Evolutionary conservation across 2,888 invertebrate genomes (phyloP), one percentile per base, ranked within the genome.

Genomic region (Cataglyphis altisquamis): DNA sequence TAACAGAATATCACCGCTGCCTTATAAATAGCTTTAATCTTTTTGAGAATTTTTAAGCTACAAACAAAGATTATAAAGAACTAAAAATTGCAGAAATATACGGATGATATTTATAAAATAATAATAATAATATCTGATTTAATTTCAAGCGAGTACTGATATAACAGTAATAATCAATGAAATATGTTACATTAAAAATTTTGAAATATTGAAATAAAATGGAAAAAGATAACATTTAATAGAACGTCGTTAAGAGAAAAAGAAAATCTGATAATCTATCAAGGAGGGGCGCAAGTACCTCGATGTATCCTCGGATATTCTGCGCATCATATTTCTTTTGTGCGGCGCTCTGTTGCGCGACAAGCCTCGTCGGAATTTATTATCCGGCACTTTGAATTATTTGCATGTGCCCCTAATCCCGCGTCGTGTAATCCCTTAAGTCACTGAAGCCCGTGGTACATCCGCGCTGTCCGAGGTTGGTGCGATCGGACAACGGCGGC

Each of bases 321-420:
- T 36, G 6, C 3, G 36, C 9, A 36, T 62, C 67, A 25, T 25
- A n/a, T 9, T 72, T 63, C 77, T 68, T 64, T 25, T 29, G 21
- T 8, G 81, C 68, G 60, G 52, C 52, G 52, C 25, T 62, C 55
- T 52, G 70, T 55, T n/a, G 80, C 36, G 62, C 63, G 74, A 55
- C 74, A 73, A 67, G 68, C 62, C 55, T 82, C 84, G 62, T 70
- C 45, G 70, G 86, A 90, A 90, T 89, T 91, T 91, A 89, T 89
- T 89, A 88, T 87, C 83, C 83, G 67, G 67, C 78, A 75, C 68
- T 83, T 84, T 87, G 88, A 91, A 90, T 91, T 89, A 90, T 90
- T 91, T 90, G 87, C 84, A 52, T 52, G 60, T 66, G 73, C 52
- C 72, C 48, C 67, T 85, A 85, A 86, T 86, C 83, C 82, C 15